phyloP scores from a whole-genome alignment of 2,113 vertebrate genomes.

The zebrafish (Danio rerio) region DNA sequence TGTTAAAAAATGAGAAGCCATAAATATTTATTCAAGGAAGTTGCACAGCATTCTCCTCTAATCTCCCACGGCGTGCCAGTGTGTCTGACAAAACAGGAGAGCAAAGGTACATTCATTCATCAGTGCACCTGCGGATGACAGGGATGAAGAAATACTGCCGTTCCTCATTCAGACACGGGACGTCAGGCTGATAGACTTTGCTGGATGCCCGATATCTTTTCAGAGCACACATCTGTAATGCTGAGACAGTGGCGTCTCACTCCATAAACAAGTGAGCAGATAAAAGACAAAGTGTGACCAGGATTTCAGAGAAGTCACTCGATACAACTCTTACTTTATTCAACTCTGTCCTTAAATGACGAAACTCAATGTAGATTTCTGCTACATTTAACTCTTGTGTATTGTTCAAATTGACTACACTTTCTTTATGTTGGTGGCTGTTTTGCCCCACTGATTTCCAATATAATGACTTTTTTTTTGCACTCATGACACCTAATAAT shows the following conservation, averaged over 20 bases:
- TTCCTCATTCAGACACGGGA: slow-evolving; percentile 45
- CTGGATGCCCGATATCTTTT: slow-evolving; percentile 49
- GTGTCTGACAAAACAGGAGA: slow-evolving; percentile 56
- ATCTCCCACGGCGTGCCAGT: slow-evolving; percentile 40
- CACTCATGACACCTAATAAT: no score
- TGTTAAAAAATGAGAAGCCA: not conserved
- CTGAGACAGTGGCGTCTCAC: slow-evolving; percentile 33
- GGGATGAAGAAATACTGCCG: slow-evolving; percentile 56
- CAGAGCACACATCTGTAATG: slow-evolving; percentile 22
- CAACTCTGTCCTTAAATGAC: not conserved
- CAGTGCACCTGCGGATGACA: slow-evolving; percentile 50
- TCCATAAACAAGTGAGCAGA: slow-evolving; percentile 26
- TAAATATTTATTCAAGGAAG: slow-evolving; percentile 34
- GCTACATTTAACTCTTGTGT: not conserved
- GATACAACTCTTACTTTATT: not conserved
- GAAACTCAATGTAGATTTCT: not conserved
- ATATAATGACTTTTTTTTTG: no score
- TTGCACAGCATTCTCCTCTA: slow-evolving; percentile 31
- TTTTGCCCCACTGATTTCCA: no score
- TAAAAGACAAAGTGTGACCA: slow-evolving; percentile 5
- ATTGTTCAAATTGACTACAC: no score
- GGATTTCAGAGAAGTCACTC: not conserved
- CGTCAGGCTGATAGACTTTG: slow-evolving; percentile 36
- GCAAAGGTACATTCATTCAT: slow-evolving; percentile 49
- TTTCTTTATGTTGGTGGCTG: no score